phyloP scores from a whole-genome alignment of 1,140 invertebrate species.

The Aphelinus atriplicis region DNA sequence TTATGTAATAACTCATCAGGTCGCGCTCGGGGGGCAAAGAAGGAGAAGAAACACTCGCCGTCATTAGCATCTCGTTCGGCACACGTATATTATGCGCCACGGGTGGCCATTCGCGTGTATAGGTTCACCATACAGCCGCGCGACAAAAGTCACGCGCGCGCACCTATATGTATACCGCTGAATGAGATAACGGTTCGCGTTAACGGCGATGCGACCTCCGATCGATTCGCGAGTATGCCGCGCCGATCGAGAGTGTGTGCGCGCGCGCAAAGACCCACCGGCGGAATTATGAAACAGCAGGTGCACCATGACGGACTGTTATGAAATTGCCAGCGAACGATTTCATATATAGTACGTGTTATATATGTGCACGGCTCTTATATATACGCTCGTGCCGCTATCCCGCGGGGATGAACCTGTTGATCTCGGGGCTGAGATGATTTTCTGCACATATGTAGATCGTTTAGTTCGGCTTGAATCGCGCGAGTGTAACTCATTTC shows the following conservation, averaged over 20 bases:
- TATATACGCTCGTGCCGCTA: too few species aligned
- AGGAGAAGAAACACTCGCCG: background rate
- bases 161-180: constrained; percentile 3
- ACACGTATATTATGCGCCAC: background rate
- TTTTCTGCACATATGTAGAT: too few species aligned
- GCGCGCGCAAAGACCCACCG: background rate
- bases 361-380: too few species aligned
- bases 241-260: too few species aligned
- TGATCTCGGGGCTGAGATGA: too few species aligned
- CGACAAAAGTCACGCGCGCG: too few species aligned
- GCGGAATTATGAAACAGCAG: too few species aligned
- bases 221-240: constrained; percentile 9
- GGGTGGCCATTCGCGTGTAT: too few species aligned
- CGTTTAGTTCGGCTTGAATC: too few species aligned
- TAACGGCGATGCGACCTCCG: constrained; percentile 14
- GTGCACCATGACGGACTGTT: background rate
- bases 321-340: constrained; percentile 3
- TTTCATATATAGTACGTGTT: background rate
- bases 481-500: too few species aligned
- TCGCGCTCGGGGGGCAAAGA: background rate
- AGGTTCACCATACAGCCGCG: too few species aligned
- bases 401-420: too few species aligned
- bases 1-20: constrained; percentile 1
- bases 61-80: constrained; percentile 7
- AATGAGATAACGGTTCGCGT: constrained; percentile 20